These are phyloP conservation scores for Arrhopalites spinosus DNA, from an alignment of 2,888 invertebrate genomes.

Conservation along the genomic window DNA sequence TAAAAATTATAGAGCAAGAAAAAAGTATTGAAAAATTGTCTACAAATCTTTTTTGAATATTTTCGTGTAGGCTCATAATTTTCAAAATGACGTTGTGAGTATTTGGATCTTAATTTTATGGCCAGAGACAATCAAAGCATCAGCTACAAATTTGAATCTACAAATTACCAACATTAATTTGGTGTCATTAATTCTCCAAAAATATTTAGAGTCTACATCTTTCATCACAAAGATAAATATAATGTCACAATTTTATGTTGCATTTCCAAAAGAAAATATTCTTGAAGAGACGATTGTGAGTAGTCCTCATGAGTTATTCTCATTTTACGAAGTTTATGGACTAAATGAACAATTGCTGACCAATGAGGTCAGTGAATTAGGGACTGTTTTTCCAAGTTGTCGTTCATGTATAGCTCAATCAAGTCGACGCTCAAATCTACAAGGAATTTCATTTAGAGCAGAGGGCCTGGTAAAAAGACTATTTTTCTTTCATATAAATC, in stretches of 20 bases:
- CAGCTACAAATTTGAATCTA: background rate
- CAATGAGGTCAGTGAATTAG: conserved; percentile 3
- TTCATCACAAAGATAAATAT: conserved; percentile 8
- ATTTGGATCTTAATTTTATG: conserved; percentile 30
- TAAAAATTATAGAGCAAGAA: background rate
- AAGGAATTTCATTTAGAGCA: conserved; percentile 37
- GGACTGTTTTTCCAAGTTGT: conserved; percentile 25
- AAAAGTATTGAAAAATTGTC: background rate
- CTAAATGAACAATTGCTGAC: conserved; percentile 19
- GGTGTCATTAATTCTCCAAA: background rate
- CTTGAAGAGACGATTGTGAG: background rate
- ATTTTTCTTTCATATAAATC: background rate
- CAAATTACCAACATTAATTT: background rate
- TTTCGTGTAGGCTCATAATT: background rate
- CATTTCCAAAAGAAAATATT: conserved; percentile 14
- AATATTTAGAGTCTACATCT: background rate
- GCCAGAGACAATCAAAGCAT: background rate
- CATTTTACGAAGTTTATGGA: conserved; percentile 37
- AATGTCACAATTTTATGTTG: conserved; percentile 38
- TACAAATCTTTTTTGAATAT: background rate
- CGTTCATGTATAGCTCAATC: conserved; percentile 32
- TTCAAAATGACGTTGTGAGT: background rate
- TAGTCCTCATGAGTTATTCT: background rate
- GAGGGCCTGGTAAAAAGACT: conserved; percentile 44
- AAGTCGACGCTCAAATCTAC: conserved; percentile 41